Evolutionary conservation across 2,797 vertebrate species (phyloP).

Genomic region (Phalloptychus januarius): DNA sequence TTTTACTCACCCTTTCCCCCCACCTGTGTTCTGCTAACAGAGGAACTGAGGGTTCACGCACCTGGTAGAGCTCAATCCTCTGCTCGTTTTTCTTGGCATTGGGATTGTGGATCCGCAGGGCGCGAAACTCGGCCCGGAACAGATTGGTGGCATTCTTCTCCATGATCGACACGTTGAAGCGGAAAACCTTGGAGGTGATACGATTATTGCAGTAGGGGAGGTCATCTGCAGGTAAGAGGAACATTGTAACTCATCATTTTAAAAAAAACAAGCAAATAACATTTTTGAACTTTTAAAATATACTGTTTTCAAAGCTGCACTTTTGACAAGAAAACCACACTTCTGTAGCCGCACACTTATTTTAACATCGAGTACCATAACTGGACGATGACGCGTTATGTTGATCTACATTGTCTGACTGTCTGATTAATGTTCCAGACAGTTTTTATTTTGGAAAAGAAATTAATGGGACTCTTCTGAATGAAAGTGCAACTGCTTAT

Average conservation of each 20-base stretch:
- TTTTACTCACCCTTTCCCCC: constrained; percentile 29
- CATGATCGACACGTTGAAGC: constrained; percentile 94
- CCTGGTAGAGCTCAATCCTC: constrained; percentile 98
- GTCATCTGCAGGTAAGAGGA: constrained; percentile 85
- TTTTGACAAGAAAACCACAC: not conserved
- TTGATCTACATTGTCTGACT: too few relatives aligned
- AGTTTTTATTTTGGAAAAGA: not conserved
- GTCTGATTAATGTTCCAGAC: not conserved
- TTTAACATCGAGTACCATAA: too few relatives aligned
- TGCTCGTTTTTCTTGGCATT: constrained; percentile 92
- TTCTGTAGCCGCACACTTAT: too few relatives aligned
- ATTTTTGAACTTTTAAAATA: not conserved
- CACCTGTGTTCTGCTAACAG: constrained; percentile 44
- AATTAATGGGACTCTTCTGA: too few relatives aligned
- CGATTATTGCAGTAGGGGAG: constrained; percentile 90
- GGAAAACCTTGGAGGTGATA: constrained; percentile 93
- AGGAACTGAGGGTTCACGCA: constrained; percentile 71
- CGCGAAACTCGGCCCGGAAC: constrained; percentile 95
- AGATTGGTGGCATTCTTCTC: constrained; percentile 97
- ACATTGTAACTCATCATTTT: constrained; percentile 49
- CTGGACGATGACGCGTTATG: too few relatives aligned
- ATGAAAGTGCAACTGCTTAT: too few relatives aligned
- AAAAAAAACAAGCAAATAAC: not conserved
- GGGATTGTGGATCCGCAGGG: constrained; percentile 88
- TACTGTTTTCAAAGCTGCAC: not conserved